phyloP scores from a whole-genome alignment of 2,888 invertebrate species.

The Aricia artaxerxes region DNA sequence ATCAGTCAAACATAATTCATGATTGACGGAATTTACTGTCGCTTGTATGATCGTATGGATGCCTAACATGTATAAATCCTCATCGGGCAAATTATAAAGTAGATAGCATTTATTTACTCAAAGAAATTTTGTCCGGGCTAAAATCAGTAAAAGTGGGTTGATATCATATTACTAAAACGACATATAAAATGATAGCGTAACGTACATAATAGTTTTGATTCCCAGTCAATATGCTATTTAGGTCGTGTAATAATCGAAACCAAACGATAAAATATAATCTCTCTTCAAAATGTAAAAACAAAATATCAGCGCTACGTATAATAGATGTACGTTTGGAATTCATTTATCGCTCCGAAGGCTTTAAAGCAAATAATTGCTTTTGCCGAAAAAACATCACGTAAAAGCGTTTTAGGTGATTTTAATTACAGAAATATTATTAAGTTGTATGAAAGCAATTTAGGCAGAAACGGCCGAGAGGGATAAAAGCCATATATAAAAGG shows the following conservation, averaged over 20 bases:
- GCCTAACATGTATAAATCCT: too few relatives aligned
- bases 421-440: conserved; percentile 77
- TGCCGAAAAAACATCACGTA: conserved; percentile 22
- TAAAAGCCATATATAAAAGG: conserved; percentile 67
- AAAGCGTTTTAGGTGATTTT: conserved; percentile 54
- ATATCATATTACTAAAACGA: too few relatives aligned
- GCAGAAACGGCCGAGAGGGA: conserved; percentile 52
- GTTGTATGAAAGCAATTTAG: conserved; percentile 72
- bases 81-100: too few relatives aligned
- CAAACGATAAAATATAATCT: neutral
- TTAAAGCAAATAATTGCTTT: conserved; percentile 28
- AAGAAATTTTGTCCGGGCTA: too few relatives aligned
- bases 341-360: conserved; percentile 15
- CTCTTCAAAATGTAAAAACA: neutral
- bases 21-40: too few relatives aligned
- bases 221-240: neutral
- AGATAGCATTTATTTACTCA: too few relatives aligned
- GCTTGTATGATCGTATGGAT: too few relatives aligned
- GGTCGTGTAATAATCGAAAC: neutral
- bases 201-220: neutral
- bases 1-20: too few relatives aligned
- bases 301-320: conserved; percentile 3
- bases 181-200: neutral
- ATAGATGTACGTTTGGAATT: conserved; percentile 12
- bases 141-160: too few relatives aligned